phyloP scores from a whole-genome alignment of 2,797 vertebrate species.

The Rhabdophis nuchalis region DNA sequence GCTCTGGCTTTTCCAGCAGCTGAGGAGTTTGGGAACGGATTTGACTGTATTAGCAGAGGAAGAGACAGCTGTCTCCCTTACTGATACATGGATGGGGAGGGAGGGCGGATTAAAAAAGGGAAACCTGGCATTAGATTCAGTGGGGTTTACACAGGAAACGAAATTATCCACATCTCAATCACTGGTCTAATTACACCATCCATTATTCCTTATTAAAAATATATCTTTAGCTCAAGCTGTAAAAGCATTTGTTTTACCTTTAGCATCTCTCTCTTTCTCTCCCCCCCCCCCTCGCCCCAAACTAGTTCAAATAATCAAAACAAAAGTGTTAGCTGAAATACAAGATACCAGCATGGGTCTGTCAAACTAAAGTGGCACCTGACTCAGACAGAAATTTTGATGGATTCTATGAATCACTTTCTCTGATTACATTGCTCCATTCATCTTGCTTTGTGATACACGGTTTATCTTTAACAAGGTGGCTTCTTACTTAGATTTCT shows the following conservation, averaged over 20 bases:
- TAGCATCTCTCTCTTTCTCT: not conserved
- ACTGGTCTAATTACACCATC: not conserved
- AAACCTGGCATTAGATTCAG: constrained; percentile 16
- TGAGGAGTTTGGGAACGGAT: constrained; percentile 19
- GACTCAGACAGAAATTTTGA: not conserved
- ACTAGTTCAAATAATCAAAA: not conserved
- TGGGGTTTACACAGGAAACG: not conserved
- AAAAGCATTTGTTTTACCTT: not conserved
- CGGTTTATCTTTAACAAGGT: not conserved
- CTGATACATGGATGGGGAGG: constrained; percentile 4
- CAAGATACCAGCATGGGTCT: not conserved
- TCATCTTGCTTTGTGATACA: not conserved
- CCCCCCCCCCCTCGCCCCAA: not conserved
- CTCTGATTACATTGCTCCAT: too few relatives aligned
- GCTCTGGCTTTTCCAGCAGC: not conserved
- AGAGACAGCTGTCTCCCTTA: constrained; percentile 32
- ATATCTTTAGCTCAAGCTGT: not conserved
- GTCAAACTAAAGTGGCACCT: not conserved
- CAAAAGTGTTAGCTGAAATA: not conserved
- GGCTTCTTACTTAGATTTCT: not conserved
- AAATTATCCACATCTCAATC: constrained; percentile 9
- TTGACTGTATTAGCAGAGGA: constrained; percentile 35
- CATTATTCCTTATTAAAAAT: not conserved
- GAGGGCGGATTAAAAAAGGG: not conserved
- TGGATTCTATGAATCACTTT: not conserved